Base-by-base conservation (phyloP, 2,888 invertebrate genomes). In the Spialia ferax region DNA sequence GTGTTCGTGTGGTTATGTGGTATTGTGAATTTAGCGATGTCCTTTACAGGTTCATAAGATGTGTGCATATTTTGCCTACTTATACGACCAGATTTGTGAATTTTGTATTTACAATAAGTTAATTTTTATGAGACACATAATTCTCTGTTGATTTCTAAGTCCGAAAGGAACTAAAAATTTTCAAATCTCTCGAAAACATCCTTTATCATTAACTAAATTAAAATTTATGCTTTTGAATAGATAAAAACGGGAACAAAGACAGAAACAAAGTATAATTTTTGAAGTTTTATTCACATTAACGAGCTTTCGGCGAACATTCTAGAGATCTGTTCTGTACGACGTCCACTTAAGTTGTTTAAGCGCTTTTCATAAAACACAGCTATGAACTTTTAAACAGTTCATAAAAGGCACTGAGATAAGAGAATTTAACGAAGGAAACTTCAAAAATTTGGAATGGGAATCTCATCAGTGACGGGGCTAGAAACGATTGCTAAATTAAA, bases 291-390 rank as follows among this genome's bases (percentile, higher is more conserved):
- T 45, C 18, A 45, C 18, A 45, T 2, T 45, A 45, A 45, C 20
- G 18, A 48, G 18, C 8, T 48, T 20, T 48, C 7, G 13, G 35
- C 6, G 35, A 38, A 38, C 35, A 48, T 38, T n/a, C 8, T n/a
- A 48, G 20, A 18, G 48, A 48, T 18, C 48, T 48, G 48, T 8
- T 15, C 48, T 48, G 48, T 48, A 20, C 20, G 48, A 18, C 48
- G 15, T 48, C 48, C 48, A 48, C 13, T 48, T 18, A 48, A 48
- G n/a, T 38, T 38, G 38, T 20, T 48, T 48, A 48, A 48, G 18
- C 13, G 18, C 8, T 15, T 48, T 48, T 18, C 48, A 18, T 48
- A 38, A 38, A n/a, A 38, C 13, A 38, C 32, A n/a, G 38, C n/a
- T 13, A 8, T 38, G 38, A 38, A 38, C 6, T n/a, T 38, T 35